Percentiles rank a stretch among this genome's conserved stretches.
Evolutionary conservation across 2,113 vertebrate species (phyloP).

Genomic region (Thunnus thynnus): DNA sequence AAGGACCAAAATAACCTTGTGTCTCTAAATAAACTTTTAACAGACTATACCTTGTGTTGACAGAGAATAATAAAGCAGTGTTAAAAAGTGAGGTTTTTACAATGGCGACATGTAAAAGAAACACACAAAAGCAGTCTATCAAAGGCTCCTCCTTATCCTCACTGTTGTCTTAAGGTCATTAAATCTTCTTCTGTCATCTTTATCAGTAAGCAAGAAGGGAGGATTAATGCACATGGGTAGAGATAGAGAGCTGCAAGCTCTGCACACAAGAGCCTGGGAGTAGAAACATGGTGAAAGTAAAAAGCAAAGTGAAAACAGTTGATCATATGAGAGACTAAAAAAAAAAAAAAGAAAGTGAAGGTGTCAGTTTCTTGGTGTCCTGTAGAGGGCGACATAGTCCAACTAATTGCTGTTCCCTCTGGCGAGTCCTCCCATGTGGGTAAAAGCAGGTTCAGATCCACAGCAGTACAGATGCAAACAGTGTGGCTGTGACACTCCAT

Average conservation of each 20-base stretch:
- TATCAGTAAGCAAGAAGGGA: constrained; percentile 23
- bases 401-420: constrained; percentile 36
- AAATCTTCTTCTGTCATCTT: constrained; percentile 25
- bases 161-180: constrained; percentile 1
- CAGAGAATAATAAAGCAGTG: background rate
- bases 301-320: constrained; percentile 31
- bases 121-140: constrained; percentile 4
- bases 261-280: constrained; percentile 24
- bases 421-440: background rate
- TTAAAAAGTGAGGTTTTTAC: constrained; percentile 2
- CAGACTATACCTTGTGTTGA: background rate
- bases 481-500: background rate
- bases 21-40: background rate
- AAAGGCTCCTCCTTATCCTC: constrained; percentile 11
- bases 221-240: constrained; percentile 50
- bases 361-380: constrained; percentile 66
- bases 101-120: constrained; percentile 38
- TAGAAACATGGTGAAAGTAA: constrained; percentile 20
- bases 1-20: constrained; percentile 10
- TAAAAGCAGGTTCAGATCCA: constrained; percentile 42
- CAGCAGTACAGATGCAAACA: constrained; percentile 15
- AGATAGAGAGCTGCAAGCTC: constrained; percentile 6
- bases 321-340: background rate
- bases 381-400: constrained; percentile 74
- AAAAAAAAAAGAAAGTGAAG: constrained; percentile 27